phyloP scores from a whole-genome alignment of 2,888 invertebrate genomes.

The Leucozona laternaria region DNA sequence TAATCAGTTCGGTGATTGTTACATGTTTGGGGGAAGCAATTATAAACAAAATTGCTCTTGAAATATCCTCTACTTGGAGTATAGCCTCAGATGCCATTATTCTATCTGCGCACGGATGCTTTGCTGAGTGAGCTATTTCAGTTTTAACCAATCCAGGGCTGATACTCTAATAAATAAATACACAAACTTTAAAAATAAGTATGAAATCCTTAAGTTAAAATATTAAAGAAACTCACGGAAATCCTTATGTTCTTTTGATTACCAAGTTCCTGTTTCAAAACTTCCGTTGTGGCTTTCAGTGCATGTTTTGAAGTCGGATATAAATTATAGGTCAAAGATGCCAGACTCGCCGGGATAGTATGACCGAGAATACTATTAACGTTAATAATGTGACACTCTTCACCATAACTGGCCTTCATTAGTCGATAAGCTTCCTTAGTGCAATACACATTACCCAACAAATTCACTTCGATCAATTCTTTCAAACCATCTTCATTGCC shows the following conservation, averaged over 20 bases:
- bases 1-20: conserved; percentile 78
- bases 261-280: conserved; percentile 79
- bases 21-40: conserved; percentile 78
- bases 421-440: conserved; percentile 83
- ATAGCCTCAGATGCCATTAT: conserved; percentile 76
- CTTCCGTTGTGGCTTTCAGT: conserved; percentile 79
- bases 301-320: conserved; percentile 81
- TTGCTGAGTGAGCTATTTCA: conserved; percentile 76
- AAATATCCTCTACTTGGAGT: conserved; percentile 78
- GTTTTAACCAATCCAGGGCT: conserved; percentile 80
- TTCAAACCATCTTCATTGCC: conserved; percentile 78
- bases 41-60: conserved; percentile 79
- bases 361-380: conserved; percentile 84
- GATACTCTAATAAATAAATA: conserved; percentile 77
- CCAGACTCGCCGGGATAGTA: conserved; percentile 81
- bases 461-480: conserved; percentile 83
- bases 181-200: neutral
- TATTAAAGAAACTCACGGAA: conserved; percentile 77
- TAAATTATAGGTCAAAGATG: conserved; percentile 78
- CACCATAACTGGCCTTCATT: conserved; percentile 82
- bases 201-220: neutral
- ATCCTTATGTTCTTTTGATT: conserved; percentile 79
- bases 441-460: conserved; percentile 83
- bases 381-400: conserved; percentile 84
- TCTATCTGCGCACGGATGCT: conserved; percentile 72